These are phyloP conservation scores for Stomatorhinus walkeri DNA, from an alignment of 2,797 vertebrate species.

Conservation along the genomic window DNA sequence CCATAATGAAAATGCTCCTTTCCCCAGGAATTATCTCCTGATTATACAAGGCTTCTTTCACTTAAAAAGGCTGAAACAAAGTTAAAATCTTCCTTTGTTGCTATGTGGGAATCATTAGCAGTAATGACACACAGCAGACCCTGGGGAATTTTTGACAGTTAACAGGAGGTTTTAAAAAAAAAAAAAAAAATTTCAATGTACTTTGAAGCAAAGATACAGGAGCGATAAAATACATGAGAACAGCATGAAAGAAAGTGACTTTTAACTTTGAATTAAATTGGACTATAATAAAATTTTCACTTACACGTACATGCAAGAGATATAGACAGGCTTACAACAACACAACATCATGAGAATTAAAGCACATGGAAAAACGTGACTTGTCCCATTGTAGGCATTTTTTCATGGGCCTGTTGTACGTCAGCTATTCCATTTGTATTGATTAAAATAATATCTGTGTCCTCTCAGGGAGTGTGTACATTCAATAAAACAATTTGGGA, in stretches of 20 bases:
- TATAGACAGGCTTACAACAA: not conserved
- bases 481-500: not conserved
- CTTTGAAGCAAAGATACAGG: conserved; percentile 12
- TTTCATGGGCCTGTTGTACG: too few relatives aligned
- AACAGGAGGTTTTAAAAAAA: not conserved
- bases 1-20: not conserved
- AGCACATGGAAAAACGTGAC: not conserved
- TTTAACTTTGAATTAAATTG: not conserved
- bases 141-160: not conserved
- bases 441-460: not conserved
- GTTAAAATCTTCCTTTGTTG: conserved; percentile 3
- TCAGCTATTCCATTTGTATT: not conserved
- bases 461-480: not conserved
- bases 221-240: not conserved
- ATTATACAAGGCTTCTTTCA: not conserved
- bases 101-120: conserved; percentile 4
- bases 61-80: not conserved
- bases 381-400: not conserved
- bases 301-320: not conserved
- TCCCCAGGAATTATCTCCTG: not conserved
- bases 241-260: not conserved
- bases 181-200: not conserved
- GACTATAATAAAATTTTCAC: not conserved
- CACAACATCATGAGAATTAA: not conserved
- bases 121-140: not conserved